Percentiles rank a stretch among this genome's conserved stretches.
These are phyloP conservation scores for zebrafish (Danio rerio) DNA, from an alignment of 2,113 vertebrate species.

Conservation along the genomic window DNA sequence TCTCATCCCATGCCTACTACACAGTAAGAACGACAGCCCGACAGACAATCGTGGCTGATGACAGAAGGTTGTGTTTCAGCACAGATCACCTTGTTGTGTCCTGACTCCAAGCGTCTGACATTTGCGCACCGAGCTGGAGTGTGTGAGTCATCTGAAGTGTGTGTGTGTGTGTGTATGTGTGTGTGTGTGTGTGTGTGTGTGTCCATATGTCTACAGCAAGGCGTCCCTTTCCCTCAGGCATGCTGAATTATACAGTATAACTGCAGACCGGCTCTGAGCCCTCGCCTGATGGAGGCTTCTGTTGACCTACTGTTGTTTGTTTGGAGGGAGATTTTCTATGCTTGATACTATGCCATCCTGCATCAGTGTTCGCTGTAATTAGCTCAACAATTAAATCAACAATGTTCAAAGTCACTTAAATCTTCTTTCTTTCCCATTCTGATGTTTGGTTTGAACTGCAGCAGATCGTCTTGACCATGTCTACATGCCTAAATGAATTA, in stretches of 20 bases:
- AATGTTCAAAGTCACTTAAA: too few species aligned
- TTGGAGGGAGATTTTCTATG: not conserved
- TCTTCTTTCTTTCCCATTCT: too few species aligned
- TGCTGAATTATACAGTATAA: constrained; percentile 23
- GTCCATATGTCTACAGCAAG: not conserved
- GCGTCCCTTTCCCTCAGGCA: not conserved
- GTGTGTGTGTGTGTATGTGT: not conserved
- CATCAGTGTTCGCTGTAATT: too few species aligned
- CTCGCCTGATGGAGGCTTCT: not conserved
- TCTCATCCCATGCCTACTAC: not conserved
- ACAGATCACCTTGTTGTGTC: constrained; percentile 14
- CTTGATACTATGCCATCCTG: too few species aligned
- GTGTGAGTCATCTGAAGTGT: constrained; percentile 28
- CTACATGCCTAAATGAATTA: too few species aligned
- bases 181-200: not conserved
- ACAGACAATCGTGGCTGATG: not conserved
- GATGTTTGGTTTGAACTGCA: too few species aligned
- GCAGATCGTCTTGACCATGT: too few species aligned
- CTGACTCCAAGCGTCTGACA: not conserved
- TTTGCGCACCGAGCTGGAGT: not conserved
- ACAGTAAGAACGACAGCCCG: not conserved
- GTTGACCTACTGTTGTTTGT: not conserved
- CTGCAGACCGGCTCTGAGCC: not conserved
- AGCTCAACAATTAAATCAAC: too few species aligned
- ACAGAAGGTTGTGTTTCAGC: not conserved